Evolutionary conservation across 2,113 vertebrate species (phyloP).

Genomic region (Todiramphus saurophagus): DNA sequence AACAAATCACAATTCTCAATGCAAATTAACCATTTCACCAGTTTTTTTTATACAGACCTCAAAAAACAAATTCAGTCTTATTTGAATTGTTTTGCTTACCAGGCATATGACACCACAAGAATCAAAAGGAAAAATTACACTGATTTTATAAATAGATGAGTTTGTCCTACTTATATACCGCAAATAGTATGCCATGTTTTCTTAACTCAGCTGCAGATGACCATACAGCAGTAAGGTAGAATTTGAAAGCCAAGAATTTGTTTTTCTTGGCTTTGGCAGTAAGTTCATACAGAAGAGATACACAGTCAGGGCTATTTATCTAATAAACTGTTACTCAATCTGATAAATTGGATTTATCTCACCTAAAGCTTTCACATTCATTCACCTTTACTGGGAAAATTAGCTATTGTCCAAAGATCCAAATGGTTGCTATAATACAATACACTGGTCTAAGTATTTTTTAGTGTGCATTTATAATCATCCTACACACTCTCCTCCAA

Average conservation of each 20-base stretch:
- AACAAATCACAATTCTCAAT: background rate
- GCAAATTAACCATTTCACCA: background rate
- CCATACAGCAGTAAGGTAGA: background rate
- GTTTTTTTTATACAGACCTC: background rate
- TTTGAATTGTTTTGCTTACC: background rate
- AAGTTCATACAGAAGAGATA: background rate
- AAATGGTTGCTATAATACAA: background rate
- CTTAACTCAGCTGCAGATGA: background rate
- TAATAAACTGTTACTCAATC: background rate
- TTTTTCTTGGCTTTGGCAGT: background rate
- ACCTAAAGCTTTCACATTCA: background rate
- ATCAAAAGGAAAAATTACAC: background rate
- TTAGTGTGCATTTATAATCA: background rate
- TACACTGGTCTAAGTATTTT: background rate
- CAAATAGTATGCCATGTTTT: background rate
- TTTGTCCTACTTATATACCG: background rate
- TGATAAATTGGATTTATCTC: background rate
- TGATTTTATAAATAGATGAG: background rate
- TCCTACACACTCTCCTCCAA: background rate
- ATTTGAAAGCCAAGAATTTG: background rate
- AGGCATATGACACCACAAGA: background rate
- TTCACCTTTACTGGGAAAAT: background rate
- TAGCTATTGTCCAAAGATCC: background rate
- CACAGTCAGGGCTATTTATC: background rate
- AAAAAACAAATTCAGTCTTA: background rate